Base-by-base conservation (phyloP, 2,113 vertebrate genomes). In the Baryphthengus martii region DNA sequence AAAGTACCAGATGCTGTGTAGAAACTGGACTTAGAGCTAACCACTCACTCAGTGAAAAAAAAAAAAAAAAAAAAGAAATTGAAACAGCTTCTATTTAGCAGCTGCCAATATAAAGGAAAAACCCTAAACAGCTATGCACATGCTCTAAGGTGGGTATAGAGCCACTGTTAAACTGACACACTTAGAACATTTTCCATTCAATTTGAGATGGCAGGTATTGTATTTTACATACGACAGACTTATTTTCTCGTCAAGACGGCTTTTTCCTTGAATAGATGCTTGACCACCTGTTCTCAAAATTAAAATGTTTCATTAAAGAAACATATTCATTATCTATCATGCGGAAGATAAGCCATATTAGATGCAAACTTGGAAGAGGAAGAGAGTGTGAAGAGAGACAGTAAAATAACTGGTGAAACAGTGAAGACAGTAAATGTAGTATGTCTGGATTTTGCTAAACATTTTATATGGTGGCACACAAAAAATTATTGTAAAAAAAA, bases 211-310 rank as follows among this genome's bases (percentile, higher is more conserved):
- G 55, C 66, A 96, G 82, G 47, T 75, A 75, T 72, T 83, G 49
- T 73, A 94, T 87, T 90, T 94, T 94, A 90, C 56, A 55, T 56
- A 73, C 26, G 65, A 55, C 61, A 83, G 63, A 25, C 49, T 78
- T 93, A 85, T 90, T 94, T 95, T 62, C 45, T 66, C 70, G 73
- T 93, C 72, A 95, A 94, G 68, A 85, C 40, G 89, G 70, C 31
- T 84, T 96, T 78, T 84, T 94, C 7, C 26, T 95, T 28, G 45
- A 95, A 81, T 88, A 89, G 73, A 72, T 71, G 5, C 53, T 90
- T 92, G 82, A 88, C 93, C 70, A 96, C 76, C 89, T 96, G 85
- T 96, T 96, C 52, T 90, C 62, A 96, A 84, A 95, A 96, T 44
- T 91, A 55, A 95, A 96, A 78, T 74, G 67, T 91, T 92, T 59